phyloP scores from a whole-genome alignment of 2,888 invertebrate genomes.

The Nomada ruficornis region DNA sequence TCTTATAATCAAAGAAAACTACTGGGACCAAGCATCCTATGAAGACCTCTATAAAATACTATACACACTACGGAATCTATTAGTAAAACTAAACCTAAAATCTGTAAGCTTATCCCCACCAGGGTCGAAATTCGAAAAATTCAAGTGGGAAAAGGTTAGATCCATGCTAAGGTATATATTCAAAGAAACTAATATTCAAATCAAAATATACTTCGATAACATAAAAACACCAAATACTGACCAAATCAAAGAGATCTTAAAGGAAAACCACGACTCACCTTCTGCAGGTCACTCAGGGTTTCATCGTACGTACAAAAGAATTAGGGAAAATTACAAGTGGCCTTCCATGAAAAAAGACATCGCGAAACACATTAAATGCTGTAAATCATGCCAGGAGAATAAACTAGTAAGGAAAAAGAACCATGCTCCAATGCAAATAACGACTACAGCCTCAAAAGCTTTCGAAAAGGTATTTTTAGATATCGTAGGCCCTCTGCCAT shows the following conservation, averaged over 20 bases:
- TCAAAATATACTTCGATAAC: not conserved
- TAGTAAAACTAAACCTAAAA: not conserved
- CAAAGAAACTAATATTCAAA: not conserved
- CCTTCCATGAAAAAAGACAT: too few species aligned
- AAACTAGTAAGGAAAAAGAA: conserved; percentile 4
- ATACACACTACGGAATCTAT: not conserved
- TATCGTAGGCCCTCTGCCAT: conserved; percentile 3
- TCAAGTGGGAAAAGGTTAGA: too few species aligned
- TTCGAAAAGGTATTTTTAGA: conserved; percentile 1
- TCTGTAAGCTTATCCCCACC: conserved; percentile 6
- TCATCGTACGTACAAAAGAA: too few species aligned
- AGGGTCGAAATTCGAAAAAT: too few species aligned
- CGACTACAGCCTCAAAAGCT: conserved; percentile 1
- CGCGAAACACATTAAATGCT: too few species aligned
- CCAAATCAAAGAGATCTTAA: too few species aligned
- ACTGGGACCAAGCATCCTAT: not conserved
- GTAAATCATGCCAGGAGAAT: not conserved
- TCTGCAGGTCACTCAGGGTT: too few species aligned
- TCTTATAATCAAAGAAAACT: too few species aligned
- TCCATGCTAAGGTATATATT: too few species aligned
- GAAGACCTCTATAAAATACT: conserved; percentile 8
- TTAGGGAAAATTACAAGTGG: too few species aligned
- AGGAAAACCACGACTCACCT: too few species aligned
- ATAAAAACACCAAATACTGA: not conserved
- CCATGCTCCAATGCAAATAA: conserved; percentile 6